These are phyloP conservation scores for Drosophila prostipennis DNA, from an alignment of 2,888 invertebrate species.

Conservation along the genomic window DNA sequence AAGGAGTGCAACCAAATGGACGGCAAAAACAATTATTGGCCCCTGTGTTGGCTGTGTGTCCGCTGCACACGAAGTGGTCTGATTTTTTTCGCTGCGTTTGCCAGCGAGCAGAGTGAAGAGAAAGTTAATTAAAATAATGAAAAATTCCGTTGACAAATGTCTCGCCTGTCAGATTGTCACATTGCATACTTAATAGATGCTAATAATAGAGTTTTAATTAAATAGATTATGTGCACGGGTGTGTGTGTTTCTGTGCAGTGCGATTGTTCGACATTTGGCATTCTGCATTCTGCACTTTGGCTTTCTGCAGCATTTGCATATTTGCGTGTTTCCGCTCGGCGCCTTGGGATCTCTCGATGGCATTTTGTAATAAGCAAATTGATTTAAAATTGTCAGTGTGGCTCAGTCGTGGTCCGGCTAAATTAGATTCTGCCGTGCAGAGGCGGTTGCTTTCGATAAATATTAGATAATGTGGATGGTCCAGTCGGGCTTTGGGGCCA, in stretches of 20 bases:
- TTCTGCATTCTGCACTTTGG: conserved; percentile 55
- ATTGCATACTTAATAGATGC: conserved; percentile 57
- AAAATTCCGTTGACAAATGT: conserved; percentile 76
- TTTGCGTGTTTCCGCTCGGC: conserved; percentile 51
- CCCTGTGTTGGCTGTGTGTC: conserved; percentile 39
- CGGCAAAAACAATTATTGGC: conserved; percentile 33
- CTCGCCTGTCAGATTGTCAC: conserved; percentile 63
- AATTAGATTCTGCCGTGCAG: conserved; percentile 61
- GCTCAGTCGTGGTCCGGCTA: conserved; percentile 52
- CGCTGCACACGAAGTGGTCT: conserved; percentile 57
- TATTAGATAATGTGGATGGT: conserved; percentile 36
- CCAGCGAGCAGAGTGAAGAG: conserved; percentile 59
- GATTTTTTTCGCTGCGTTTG: conserved; percentile 43
- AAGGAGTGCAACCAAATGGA: conserved; percentile 49
- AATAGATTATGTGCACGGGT: conserved; percentile 50
- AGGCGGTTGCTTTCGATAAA: conserved; percentile 38
- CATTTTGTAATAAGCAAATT: conserved; percentile 67
- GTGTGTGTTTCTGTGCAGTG: conserved; percentile 29
- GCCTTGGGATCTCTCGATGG: conserved; percentile 43
- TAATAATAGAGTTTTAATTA: conserved; percentile 80
- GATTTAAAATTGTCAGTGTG: conserved; percentile 72
- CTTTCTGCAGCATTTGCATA: conserved; percentile 60
- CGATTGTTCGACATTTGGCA: conserved; percentile 65
- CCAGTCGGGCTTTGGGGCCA: neutral
- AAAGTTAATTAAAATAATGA: conserved; percentile 83